Evolutionary conservation across 2,113 vertebrate genomes (phyloP).

Genomic region (Saguinus midas): DNA sequence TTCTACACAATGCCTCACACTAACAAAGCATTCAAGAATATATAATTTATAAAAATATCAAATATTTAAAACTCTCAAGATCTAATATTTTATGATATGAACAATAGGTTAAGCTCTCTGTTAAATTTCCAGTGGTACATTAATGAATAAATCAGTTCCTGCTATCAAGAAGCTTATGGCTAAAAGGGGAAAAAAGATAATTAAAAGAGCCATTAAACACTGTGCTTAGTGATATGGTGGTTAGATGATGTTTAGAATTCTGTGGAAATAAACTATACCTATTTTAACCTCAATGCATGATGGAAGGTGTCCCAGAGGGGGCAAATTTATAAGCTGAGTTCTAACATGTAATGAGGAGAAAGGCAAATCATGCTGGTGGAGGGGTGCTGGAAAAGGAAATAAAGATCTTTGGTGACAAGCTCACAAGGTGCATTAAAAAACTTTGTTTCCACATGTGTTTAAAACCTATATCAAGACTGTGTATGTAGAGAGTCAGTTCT

Average conservation of each 20-base stretch:
- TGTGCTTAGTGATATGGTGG: neutral
- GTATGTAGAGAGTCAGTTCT: neutral
- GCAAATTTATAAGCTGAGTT: neutral
- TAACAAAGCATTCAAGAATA: neutral
- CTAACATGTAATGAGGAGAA: neutral
- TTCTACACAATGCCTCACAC: neutral
- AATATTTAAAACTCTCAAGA: neutral
- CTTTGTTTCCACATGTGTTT: neutral
- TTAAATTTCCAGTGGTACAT: neutral
- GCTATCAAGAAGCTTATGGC: neutral
- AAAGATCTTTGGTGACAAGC: neutral
- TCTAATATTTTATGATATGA: neutral
- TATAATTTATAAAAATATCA: constrained; percentile 3
- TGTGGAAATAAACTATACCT: neutral
- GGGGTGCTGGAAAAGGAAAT: neutral
- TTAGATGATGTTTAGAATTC: neutral
- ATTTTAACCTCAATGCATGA: neutral
- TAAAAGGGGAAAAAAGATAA: neutral
- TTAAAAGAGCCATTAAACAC: neutral
- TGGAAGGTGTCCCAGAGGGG: neutral
- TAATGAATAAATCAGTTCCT: neutral
- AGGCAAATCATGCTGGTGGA: neutral
- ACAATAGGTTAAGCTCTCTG: neutral
- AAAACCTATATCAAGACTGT: neutral
- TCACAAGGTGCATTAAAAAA: neutral